These are phyloP conservation scores for Ctenosaura bakeri DNA, from an alignment of 2,797 vertebrate genomes.

Conservation along the genomic window DNA sequence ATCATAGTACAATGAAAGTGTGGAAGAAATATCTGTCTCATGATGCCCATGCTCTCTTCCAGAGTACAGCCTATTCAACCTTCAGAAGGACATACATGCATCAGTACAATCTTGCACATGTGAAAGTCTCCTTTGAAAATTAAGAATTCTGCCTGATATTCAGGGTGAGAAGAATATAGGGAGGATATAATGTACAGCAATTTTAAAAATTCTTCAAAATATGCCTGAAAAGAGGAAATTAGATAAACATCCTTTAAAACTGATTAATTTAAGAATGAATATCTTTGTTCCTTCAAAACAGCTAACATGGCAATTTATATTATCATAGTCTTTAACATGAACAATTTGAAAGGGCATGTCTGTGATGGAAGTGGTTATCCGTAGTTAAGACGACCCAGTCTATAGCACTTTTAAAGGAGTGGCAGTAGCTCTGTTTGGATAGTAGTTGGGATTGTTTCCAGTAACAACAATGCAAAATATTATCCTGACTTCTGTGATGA, in stretches of 20 bases:
- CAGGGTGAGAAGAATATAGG: not conserved
- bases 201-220: not conserved
- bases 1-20: not conserved
- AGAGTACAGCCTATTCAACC: conserved; percentile 5
- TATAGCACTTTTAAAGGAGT: conserved; percentile 3
- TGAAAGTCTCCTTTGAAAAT: conserved; percentile 18
- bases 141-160: conserved; percentile 24
- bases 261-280: not conserved
- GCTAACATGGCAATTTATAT: conserved; percentile 28
- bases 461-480: conserved; percentile 36
- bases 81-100: conserved; percentile 1
- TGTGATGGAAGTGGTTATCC: conserved; percentile 23
- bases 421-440: conserved; percentile 40
- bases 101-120: not conserved
- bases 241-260: conserved; percentile 23
- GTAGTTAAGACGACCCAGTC: not conserved
- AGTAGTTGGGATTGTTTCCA: conserved; percentile 26
- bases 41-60: not conserved
- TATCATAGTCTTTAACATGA: conserved; percentile 20
- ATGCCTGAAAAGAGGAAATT: not conserved
- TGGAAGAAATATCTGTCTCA: not conserved
- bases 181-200: not conserved
- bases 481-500: conserved; percentile 22
- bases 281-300: conserved; percentile 28
- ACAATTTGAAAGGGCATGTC: not conserved